These are phyloP conservation scores for Zaprionus africanus DNA, from an alignment of 1,140 invertebrate genomes.

Conservation along the genomic window DNA sequence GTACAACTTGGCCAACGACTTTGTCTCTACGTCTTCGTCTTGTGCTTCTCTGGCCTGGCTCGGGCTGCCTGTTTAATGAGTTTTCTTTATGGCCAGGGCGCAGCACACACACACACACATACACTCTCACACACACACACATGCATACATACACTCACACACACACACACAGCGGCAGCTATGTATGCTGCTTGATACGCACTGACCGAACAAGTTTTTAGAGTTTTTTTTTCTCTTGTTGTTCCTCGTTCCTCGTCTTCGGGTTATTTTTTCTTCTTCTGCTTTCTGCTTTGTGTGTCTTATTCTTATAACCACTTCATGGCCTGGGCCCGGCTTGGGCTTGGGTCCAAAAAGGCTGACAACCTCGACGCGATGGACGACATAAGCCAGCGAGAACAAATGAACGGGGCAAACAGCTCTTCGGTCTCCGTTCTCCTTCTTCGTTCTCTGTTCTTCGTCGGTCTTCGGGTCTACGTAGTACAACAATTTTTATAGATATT, in stretches of 20 bases:
- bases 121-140: constrained; percentile 2
- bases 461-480: constrained; percentile 20
- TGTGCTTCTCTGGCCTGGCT: constrained; percentile 47
- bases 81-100: constrained; percentile 77
- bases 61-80: constrained; percentile 72
- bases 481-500: constrained; percentile 79
- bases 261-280: constrained; percentile 39
- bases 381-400: constrained; percentile 61
- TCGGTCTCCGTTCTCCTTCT: not conserved
- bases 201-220: constrained; percentile 81
- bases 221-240: constrained; percentile 44
- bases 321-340: constrained; percentile 44
- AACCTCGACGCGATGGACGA: constrained; percentile 58
- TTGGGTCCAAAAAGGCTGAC: constrained; percentile 67
- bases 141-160: constrained; percentile 28
- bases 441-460: not conserved
- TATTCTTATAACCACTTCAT: constrained; percentile 70
- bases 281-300: constrained; percentile 64
- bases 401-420: constrained; percentile 46
- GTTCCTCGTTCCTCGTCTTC: constrained; percentile 37
- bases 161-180: constrained; percentile 23
- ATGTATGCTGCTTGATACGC: constrained; percentile 57
- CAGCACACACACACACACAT: constrained; percentile 46
- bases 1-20: constrained; percentile 38
- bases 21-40: constrained; percentile 11